Percentiles rank a stretch among this genome's conserved stretches.
These are phyloP conservation scores for Hydractinia symbiolongicarpus DNA, from an alignment of 30 jellyfish, hydroid and myxozoan genomes.

Conservation along the genomic window DNA sequence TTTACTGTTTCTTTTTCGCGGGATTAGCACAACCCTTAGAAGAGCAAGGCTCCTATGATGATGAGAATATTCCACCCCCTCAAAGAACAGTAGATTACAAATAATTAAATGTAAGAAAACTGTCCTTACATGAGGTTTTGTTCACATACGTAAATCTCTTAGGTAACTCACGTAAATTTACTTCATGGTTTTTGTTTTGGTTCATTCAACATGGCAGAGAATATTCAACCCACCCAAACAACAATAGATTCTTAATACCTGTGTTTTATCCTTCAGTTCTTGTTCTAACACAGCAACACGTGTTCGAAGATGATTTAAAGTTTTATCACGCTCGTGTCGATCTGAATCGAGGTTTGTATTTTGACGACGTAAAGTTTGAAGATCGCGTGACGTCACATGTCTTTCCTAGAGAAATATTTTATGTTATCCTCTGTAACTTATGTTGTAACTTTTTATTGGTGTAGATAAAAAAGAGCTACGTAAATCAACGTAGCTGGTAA, in stretches of 20 bases:
- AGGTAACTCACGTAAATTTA: too few species aligned
- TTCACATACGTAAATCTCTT: too few species aligned
- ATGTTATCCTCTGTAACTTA: neutral
- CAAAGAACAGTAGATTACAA: neutral
- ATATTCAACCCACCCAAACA: neutral
- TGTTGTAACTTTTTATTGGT: too few species aligned
- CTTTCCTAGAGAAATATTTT: constrained; percentile 41
- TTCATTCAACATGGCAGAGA: too few species aligned
- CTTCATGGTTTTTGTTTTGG: too few species aligned
- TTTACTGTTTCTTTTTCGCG: too few species aligned
- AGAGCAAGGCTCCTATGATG: too few species aligned
- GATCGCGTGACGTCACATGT: constrained; percentile 50
- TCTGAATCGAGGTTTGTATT: constrained; percentile 82
- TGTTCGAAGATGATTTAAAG: constrained; percentile 89
- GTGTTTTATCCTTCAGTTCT: constrained; percentile 83
- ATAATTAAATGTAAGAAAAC: neutral
- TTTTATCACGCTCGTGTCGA: constrained; percentile 85
- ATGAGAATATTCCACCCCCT: too few species aligned
- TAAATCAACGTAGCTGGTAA: too few species aligned
- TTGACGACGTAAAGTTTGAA: constrained; percentile 71
- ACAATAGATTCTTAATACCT: constrained; percentile 34
- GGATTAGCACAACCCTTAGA: too few species aligned
- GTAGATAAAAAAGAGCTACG: too few species aligned
- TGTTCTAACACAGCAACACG: constrained; percentile 95
- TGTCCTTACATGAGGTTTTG: neutral